These are phyloP conservation scores for Protonemura montana DNA, from an alignment of 2,888 invertebrate species.

Conservation along the genomic window DNA sequence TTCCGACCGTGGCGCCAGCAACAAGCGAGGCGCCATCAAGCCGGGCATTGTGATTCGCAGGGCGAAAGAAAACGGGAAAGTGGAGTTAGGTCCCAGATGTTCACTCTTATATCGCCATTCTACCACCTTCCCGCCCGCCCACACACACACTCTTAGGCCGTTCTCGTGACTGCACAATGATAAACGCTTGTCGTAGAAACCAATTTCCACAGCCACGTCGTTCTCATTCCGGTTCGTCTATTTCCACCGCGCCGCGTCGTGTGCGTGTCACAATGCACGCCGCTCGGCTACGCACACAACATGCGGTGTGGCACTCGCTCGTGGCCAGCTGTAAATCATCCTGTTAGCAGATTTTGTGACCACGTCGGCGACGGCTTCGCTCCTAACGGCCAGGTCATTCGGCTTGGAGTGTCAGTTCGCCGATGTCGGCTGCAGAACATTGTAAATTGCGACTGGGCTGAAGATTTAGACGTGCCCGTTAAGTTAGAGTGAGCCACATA, in stretches of 20 bases:
- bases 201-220: conserved; percentile 29
- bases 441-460: no score
- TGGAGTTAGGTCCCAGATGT: conserved; percentile 21
- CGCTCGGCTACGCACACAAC: no score
- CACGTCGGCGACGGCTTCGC: no score
- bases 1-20: background rate
- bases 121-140: background rate
- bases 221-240: conserved; percentile 30
- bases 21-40: background rate
- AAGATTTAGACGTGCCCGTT: no score
- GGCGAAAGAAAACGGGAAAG: conserved; percentile 2
- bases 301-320: no score
- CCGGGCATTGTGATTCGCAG: background rate
- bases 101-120: conserved; percentile 4
- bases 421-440: no score
- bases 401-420: no score
- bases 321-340: no score
- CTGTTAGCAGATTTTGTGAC: no score
- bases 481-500: no score
- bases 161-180: conserved; percentile 7
- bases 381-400: no score
- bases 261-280: no score
- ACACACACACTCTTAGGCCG: background rate
- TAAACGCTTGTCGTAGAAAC: conserved; percentile 25
- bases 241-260: background rate